Evolutionary conservation across 2,888 invertebrate species (phyloP).

Genomic region (Phymatocera aterrima): DNA sequence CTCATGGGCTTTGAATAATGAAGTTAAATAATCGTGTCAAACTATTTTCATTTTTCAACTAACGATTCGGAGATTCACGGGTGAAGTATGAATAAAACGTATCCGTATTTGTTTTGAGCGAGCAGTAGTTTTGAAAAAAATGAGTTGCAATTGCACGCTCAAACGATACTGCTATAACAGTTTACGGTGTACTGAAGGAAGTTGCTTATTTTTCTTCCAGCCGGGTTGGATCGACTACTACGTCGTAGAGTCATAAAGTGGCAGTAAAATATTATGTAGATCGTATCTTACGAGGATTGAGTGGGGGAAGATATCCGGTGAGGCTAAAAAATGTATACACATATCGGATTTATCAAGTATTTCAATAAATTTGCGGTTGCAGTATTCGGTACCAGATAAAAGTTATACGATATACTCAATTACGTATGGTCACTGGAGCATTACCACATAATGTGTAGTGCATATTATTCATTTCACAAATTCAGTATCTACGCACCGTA

Average conservation of each 20-base stretch:
- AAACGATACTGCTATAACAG: neutral
- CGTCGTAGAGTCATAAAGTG: neutral
- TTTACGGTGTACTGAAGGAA: neutral
- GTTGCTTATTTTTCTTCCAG: neutral
- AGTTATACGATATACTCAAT: neutral
- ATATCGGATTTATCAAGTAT: constrained; percentile 30
- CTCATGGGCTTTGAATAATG: neutral
- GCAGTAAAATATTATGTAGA: constrained; percentile 28
- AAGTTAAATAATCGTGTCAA: neutral
- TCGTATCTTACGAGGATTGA: constrained; percentile 24
- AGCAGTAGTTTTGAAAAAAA: neutral
- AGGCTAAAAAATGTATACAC: neutral
- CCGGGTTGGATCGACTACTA: neutral
- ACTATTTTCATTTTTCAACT: too few relatives aligned
- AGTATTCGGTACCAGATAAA: constrained; percentile 2
- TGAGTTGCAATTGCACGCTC: neutral
- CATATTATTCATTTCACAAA: neutral
- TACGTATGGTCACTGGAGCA: neutral
- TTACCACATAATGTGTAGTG: neutral
- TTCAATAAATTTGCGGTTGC: constrained; percentile 14
- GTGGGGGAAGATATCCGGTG: constrained; percentile 8
- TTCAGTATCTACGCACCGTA: neutral
- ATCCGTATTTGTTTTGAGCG: neutral
- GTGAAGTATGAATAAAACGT: too few relatives aligned
- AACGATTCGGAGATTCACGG: too few relatives aligned